Evolutionary conservation across 2,888 invertebrate species (phyloP).

Genomic region (Drosophila kuntzei): DNA sequence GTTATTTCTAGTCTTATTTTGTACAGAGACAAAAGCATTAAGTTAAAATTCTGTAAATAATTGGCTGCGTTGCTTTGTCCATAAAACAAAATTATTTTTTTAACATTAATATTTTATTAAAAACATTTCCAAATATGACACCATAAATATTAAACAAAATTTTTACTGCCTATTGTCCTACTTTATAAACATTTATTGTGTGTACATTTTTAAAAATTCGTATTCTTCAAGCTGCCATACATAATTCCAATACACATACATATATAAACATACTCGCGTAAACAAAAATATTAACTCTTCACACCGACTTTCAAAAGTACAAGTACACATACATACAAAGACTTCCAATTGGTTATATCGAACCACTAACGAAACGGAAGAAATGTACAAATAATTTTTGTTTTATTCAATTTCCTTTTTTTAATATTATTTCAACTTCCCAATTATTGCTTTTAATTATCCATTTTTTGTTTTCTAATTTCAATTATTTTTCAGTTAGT

Average conservation of each 20-base stretch:
- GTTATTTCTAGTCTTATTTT: slow-evolving; percentile 75
- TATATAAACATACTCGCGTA: slow-evolving; percentile 14
- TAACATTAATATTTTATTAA: neutral
- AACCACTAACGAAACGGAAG: slow-evolving; percentile 29
- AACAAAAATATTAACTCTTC: neutral
- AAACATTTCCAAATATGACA: slow-evolving; percentile 20
- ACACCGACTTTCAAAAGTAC: neutral
- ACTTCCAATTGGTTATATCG: slow-evolving; percentile 64
- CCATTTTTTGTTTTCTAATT: slow-evolving; percentile 32
- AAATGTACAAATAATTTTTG: slow-evolving; percentile 13
- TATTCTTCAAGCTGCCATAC: slow-evolving; percentile 78
- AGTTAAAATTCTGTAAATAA: slow-evolving; percentile 68
- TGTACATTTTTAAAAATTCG: slow-evolving; percentile 54
- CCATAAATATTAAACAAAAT: slow-evolving; percentile 1
- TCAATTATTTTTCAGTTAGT: slow-evolving; percentile 60
- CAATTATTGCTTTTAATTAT: slow-evolving; percentile 43
- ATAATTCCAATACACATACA: slow-evolving; percentile 39
- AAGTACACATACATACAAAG: slow-evolving; percentile 34
- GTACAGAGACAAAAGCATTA: slow-evolving; percentile 38
- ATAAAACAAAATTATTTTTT: slow-evolving; percentile 1
- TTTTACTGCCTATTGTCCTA: slow-evolving; percentile 42
- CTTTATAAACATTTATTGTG: slow-evolving; percentile 25
- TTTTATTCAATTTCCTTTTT: slow-evolving; percentile 22
- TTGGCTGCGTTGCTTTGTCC: slow-evolving; percentile 81
- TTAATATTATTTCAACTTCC: slow-evolving; percentile 11